Conservation (phyloP, 2,797 vertebrate genomes). For the Amazona ochrocephala region DNA sequence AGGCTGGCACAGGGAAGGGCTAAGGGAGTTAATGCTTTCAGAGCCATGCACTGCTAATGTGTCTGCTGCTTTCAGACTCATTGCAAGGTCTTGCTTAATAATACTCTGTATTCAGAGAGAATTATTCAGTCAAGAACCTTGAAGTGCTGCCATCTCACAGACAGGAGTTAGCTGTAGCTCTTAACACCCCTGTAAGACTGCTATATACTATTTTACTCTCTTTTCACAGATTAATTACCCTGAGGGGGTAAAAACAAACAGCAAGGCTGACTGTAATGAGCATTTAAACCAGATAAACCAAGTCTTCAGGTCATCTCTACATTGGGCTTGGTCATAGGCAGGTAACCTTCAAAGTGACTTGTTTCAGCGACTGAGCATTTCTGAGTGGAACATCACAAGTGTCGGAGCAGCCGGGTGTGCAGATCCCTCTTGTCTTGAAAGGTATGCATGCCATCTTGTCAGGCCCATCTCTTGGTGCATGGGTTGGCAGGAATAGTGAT, state of each 20-base stretch:
- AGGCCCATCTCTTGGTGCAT: not conserved
- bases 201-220: not conserved
- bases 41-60: not conserved
- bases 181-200: not conserved
- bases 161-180: not conserved
- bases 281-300: not conserved
- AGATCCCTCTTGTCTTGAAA: not conserved
- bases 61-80: not conserved
- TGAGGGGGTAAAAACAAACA: not conserved
- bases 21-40: not conserved
- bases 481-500: not conserved
- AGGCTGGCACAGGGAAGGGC: too few relatives aligned
- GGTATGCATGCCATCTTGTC: not conserved
- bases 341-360: not conserved
- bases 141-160: not conserved
- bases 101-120: not conserved
- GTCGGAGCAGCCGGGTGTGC: not conserved
- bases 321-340: not conserved
- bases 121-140: not conserved
- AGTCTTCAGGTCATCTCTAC: not conserved
- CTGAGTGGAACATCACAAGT: not conserved
- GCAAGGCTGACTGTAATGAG: not conserved
- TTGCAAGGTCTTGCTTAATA: not conserved
- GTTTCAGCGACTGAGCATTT: not conserved
- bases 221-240: not conserved